Evolutionary conservation across 2,888 invertebrate genomes (phyloP), one percentile per base, ranked within the genome.

Genomic region (Junonia oenone): DNA sequence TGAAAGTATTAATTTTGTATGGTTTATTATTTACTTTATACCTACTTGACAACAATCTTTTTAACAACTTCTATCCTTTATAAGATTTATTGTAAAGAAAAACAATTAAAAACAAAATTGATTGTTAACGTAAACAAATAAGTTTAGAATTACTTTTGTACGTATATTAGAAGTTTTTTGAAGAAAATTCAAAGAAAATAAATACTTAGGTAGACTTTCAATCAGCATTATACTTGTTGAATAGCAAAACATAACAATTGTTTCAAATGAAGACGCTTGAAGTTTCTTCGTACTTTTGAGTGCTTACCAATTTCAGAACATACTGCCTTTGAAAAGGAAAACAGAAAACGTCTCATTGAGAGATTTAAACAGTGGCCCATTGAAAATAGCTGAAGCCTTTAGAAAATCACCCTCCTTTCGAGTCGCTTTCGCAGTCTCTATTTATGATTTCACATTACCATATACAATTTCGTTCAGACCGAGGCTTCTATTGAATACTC

Each of bases 381-480:
- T 85, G 83, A 88, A 79, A 83, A 70, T 69, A 73, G 69, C 69
- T 75, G 82, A 80, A 82, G 79, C 81, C 88, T 88, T 86, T 85
- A 85, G 73, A 88, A 87, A 87, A 87, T 87, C 86, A 83, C 83
- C 81, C 83, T 78, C 80, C 73, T 78, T 83, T 82, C 70, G 78
- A 78, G 75, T 76, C 75, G 79, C 77, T 81, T 84, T 81, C 76
- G 76, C 81, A 72, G 74, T 72, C 75, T 73, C 74, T 78, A 79
- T 87, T 85, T 83, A 86, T 83, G 76, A 83, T 85, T 83, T 79
- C 79, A 82, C 81, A 82, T 83, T 87, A 82, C 86, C 85, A 85
- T 85, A 83, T 74, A 83, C 75, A 82, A 83, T 79, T 79, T 78
- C 52, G 62, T 56, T 51, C 69, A 75, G 81, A 72, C 74, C 78